phyloP scores from a whole-genome alignment of 2,797 vertebrate species.

The Parauchenoglanis ngamensis region DNA sequence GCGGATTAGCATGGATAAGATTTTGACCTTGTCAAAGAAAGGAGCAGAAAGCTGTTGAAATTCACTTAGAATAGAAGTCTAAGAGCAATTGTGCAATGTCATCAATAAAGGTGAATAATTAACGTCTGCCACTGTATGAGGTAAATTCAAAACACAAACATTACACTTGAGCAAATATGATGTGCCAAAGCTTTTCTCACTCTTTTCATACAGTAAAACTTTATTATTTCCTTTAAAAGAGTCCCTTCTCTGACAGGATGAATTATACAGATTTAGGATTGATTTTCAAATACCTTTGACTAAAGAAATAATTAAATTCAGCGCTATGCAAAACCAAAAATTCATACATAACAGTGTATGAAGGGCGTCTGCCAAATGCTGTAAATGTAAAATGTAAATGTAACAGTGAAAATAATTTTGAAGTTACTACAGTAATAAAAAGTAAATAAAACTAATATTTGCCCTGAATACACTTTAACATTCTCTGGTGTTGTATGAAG shows the following conservation, averaged over 20 bases:
- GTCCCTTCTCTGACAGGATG: not conserved
- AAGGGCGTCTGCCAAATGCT: no score
- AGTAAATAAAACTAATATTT: not conserved
- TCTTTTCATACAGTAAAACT: not conserved
- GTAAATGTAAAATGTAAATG: no score
- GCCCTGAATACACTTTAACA: not conserved
- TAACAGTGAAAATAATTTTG: not conserved
- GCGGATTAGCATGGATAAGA: not conserved
- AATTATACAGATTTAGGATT: not conserved
- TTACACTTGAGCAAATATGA: not conserved
- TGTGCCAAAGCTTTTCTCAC: not conserved
- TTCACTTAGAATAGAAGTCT: not conserved
- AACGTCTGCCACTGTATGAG: not conserved
- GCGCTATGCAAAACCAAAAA: not conserved
- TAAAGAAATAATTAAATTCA: not conserved
- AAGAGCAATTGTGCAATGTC: not conserved
- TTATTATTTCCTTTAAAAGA: no score
- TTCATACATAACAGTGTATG: not conserved
- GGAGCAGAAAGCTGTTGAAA: not conserved
- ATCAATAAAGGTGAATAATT: not conserved
- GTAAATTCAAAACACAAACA: not conserved
- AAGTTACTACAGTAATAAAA: not conserved
- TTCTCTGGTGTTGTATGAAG: not conserved
- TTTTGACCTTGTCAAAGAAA: not conserved
- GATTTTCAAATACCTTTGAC: not conserved